phyloP scores from a whole-genome alignment of 2,113 vertebrate species.

The Orientallactaga bullata region DNA sequence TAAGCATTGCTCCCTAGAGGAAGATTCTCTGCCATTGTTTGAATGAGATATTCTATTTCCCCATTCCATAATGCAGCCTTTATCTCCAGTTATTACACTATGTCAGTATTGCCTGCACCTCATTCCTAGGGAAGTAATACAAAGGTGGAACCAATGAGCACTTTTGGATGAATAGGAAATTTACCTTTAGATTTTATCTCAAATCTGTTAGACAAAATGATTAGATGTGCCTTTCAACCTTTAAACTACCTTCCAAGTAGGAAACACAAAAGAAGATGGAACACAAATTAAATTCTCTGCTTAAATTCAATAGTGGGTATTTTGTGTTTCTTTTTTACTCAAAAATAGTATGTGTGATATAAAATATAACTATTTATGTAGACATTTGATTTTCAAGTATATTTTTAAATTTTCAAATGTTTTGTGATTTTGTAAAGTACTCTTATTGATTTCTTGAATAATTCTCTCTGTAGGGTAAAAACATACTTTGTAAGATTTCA shows the following conservation, averaged over 20 bases:
- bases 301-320: background rate
- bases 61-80: background rate
- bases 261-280: background rate
- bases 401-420: background rate
- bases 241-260: background rate
- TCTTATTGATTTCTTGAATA: background rate
- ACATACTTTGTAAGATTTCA: background rate
- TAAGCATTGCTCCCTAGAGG: background rate
- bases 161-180: background rate
- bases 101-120: rapidly evolving
- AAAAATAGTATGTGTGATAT: background rate
- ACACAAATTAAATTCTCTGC: background rate
- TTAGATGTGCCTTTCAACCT: background rate
- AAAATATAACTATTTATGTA: background rate
- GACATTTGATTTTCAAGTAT: background rate
- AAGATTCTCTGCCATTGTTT: background rate
- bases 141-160: background rate
- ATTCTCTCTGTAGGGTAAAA: background rate
- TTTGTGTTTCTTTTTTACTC: background rate
- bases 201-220: background rate
- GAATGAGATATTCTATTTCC: background rate
- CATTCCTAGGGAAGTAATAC: background rate
- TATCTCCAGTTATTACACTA: background rate
- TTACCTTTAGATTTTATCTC: background rate
- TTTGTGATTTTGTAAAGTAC: background rate